Conservation (phyloP, 2,888 invertebrate species). For the Augiades crinisus region DNA sequence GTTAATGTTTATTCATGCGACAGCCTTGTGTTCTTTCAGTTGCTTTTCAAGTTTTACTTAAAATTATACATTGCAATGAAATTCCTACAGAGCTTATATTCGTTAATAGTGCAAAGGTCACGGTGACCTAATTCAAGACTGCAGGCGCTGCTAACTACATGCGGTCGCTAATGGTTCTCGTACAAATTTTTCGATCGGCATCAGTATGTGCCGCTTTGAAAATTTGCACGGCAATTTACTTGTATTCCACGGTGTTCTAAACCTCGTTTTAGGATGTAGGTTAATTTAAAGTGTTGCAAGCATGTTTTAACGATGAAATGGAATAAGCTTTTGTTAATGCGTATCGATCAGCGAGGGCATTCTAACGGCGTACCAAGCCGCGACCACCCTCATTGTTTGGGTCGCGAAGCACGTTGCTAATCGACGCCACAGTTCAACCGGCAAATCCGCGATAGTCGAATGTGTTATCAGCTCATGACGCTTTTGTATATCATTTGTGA, state of each 20-base stretch:
- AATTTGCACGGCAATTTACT: neutral
- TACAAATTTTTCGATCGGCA: conserved; percentile 3
- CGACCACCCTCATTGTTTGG: conserved; percentile 78
- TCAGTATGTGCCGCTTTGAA: neutral
- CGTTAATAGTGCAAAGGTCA: conserved; percentile 20
- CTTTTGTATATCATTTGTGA: conserved; percentile 4
- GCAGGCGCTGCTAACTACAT: conserved; percentile 6
- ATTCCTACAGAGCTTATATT: conserved; percentile 16
- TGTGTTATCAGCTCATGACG: conserved; percentile 54
- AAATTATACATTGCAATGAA: conserved; percentile 15
- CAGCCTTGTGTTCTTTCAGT: neutral
- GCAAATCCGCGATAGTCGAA: conserved; percentile 58
- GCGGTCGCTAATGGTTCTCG: conserved; percentile 9
- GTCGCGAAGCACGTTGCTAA: conserved; percentile 68
- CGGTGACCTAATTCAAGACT: conserved; percentile 11
- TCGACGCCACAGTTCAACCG: conserved; percentile 61
- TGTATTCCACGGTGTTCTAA: neutral
- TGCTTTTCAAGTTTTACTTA: neutral
- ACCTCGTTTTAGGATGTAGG: neutral
- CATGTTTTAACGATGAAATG: conserved; percentile 33
- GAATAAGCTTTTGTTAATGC: conserved; percentile 48
- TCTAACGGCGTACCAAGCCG: conserved; percentile 69
- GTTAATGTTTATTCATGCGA: neutral
- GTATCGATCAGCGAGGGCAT: conserved; percentile 64
- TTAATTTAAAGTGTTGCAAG: neutral